These are phyloP conservation scores for Campoplex nolae DNA, from an alignment of 2,888 invertebrate genomes.

Conservation along the genomic window DNA sequence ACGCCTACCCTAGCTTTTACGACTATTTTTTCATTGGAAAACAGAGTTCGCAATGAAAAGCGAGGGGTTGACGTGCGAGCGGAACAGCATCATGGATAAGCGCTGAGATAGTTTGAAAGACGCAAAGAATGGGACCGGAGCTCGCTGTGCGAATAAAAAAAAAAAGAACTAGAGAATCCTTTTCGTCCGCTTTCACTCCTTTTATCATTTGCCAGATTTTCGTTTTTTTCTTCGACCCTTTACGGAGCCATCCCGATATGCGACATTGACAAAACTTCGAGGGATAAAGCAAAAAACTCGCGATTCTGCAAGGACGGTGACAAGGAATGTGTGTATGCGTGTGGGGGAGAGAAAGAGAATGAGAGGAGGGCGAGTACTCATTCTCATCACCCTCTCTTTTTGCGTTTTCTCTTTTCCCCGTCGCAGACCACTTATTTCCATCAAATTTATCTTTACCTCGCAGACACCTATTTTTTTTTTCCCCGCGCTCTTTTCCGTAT, in stretches of 20 bases:
- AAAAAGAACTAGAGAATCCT: conserved; percentile 36
- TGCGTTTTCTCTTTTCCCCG: conserved; percentile 8
- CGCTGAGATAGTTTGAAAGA: conserved; percentile 37
- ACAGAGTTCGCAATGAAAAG: conserved; percentile 65
- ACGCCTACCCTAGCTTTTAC: conserved; percentile 41
- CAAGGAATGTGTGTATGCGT: not conserved
- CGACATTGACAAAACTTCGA: conserved; percentile 58
- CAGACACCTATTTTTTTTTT: conserved; percentile 46
- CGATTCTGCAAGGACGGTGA: conserved; percentile 45
- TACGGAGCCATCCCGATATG: conserved; percentile 56
- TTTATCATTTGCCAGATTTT: conserved; percentile 67
- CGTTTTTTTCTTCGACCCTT: conserved; percentile 41
- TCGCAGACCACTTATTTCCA: conserved; percentile 53
- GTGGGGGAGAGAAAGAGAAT: conserved; percentile 7
- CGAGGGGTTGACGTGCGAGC: conserved; percentile 58
- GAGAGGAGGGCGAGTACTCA: not conserved
- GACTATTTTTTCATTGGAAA: conserved; percentile 62
- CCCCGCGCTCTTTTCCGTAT: conserved; percentile 10
- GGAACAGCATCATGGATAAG: conserved; percentile 45
- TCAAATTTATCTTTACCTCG: conserved; percentile 63
- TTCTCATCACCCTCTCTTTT: conserved; percentile 36
- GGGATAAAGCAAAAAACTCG: conserved; percentile 35
- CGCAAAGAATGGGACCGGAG: conserved; percentile 49
- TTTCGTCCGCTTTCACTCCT: conserved; percentile 49
- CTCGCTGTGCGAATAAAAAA: conserved; percentile 37